phyloP scores from a whole-genome alignment of 2,797 vertebrate species.

The Nannoperca australis region DNA sequence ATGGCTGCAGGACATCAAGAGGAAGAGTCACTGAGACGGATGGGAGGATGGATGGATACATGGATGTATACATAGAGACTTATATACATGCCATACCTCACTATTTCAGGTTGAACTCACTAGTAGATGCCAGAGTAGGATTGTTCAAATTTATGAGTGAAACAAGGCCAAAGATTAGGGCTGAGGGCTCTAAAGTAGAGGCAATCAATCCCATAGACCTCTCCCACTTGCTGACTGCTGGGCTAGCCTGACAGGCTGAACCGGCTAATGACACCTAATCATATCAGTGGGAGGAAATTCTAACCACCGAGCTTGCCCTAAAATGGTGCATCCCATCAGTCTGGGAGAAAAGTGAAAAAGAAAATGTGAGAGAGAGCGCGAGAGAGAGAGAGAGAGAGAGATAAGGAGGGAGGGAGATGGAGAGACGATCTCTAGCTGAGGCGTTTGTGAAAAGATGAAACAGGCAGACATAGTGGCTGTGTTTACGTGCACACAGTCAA shows the following conservation, averaged over 20 bases:
- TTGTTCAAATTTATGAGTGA: conserved; percentile 26
- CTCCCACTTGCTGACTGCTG: conserved; percentile 41
- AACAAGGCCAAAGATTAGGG: conserved; percentile 28
- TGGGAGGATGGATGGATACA: conserved; percentile 42
- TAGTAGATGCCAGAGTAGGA: conserved; percentile 3
- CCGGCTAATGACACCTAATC: conserved; percentile 75
- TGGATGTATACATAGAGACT: conserved; percentile 34
- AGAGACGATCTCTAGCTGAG: background rate
- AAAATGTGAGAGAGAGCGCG: conserved; percentile 3
- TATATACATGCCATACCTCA: conserved; percentile 38
- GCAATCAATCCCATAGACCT: conserved; percentile 50
- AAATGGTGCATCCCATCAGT: conserved; percentile 42
- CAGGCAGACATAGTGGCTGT: conserved; percentile 6
- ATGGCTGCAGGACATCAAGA: conserved; percentile 65
- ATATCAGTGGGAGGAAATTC: conserved; percentile 71
- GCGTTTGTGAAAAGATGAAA: conserved; percentile 33
- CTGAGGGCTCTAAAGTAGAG: conserved; percentile 26
- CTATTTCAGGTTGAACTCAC: conserved; percentile 29
- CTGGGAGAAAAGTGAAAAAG: conserved; percentile 25
- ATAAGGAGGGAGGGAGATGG: background rate
- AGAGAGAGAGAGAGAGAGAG: background rate
- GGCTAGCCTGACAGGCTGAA: conserved; percentile 41
- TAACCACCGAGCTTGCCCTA: conserved; percentile 43
- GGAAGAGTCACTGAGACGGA: conserved; percentile 48
- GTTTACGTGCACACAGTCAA: conserved; percentile 23